These are phyloP conservation scores for Lissonota sp. DNA, from an alignment of 2,888 invertebrate genomes.

Conservation along the genomic window DNA sequence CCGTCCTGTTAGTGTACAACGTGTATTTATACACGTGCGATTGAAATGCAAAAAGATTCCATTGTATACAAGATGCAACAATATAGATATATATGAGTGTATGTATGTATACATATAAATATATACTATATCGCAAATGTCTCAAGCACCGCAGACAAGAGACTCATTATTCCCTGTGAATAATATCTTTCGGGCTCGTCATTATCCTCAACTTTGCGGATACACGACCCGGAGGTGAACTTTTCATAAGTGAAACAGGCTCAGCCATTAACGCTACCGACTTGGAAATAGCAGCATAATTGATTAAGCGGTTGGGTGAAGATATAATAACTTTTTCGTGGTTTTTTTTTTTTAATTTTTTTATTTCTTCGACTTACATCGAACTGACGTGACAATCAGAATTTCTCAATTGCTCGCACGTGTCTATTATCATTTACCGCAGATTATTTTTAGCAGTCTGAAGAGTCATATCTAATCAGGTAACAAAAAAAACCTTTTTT, in stretches of 20 bases:
- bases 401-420: too few relatives aligned
- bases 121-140: slow-evolving; percentile 42
- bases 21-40: slow-evolving; percentile 49
- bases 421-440: too few relatives aligned
- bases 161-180: slow-evolving; percentile 68
- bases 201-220: slow-evolving; percentile 66
- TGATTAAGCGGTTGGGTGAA: slow-evolving; percentile 58
- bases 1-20: neutral
- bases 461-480: too few relatives aligned
- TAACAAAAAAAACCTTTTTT: too few relatives aligned
- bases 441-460: too few relatives aligned
- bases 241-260: slow-evolving; percentile 69
- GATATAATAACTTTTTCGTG: slow-evolving; percentile 9
- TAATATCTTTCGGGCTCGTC: slow-evolving; percentile 66
- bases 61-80: slow-evolving; percentile 65
- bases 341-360: neutral
- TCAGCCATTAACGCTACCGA: slow-evolving; percentile 50
- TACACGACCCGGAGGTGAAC: slow-evolving; percentile 68
- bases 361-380: too few relatives aligned
- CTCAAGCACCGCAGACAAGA: slow-evolving; percentile 52
- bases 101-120: too few relatives aligned
- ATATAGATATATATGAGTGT: neutral
- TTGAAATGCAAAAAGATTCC: slow-evolving; percentile 68
- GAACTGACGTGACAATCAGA: too few relatives aligned
- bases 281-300: slow-evolving; percentile 64